Conservation (phyloP, 2,888 invertebrate genomes). For the Crossocerus cetratus region DNA sequence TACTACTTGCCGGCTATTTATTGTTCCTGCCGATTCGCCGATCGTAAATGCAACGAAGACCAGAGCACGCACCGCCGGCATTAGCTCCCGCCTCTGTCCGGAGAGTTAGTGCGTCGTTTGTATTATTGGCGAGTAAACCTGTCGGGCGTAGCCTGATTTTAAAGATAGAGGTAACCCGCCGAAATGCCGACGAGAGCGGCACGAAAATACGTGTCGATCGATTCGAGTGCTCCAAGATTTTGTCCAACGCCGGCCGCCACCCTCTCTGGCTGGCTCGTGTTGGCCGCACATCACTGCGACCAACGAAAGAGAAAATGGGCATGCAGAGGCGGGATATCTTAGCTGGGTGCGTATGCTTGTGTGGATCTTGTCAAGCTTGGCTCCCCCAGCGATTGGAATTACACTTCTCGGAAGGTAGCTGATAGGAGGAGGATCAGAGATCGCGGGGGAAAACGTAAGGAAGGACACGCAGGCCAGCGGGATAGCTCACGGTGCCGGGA, state of each 20-base stretch:
- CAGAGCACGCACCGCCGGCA: background rate
- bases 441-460: background rate
- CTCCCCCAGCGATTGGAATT: background rate
- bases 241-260: too few relatives aligned
- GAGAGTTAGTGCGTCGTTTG: background rate
- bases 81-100: background rate
- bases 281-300: too few relatives aligned
- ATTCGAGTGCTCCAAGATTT: too few relatives aligned
- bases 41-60: slow-evolving; percentile 5
- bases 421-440: background rate
- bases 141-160: background rate
- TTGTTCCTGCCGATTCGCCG: slow-evolving; percentile 5
- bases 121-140: slow-evolving; percentile 1
- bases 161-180: background rate
- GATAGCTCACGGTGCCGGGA: slow-evolving; percentile 31
- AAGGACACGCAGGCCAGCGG: slow-evolving; percentile 11
- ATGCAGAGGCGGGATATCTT: too few relatives aligned
- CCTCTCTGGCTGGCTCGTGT: too few relatives aligned
- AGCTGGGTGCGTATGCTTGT: too few relatives aligned
- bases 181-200: background rate
- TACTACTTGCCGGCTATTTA: background rate
- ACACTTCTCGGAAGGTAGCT: slow-evolving; percentile 1
- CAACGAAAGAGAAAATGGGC: too few relatives aligned
- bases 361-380: too few relatives aligned
- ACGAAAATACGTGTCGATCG: too few relatives aligned